Percentiles rank a stretch among this genome's conserved stretches.
Conservation (phyloP, 35 echinoderm and acorn worm genomes). For the Eucidaris tribuloides region DNA sequence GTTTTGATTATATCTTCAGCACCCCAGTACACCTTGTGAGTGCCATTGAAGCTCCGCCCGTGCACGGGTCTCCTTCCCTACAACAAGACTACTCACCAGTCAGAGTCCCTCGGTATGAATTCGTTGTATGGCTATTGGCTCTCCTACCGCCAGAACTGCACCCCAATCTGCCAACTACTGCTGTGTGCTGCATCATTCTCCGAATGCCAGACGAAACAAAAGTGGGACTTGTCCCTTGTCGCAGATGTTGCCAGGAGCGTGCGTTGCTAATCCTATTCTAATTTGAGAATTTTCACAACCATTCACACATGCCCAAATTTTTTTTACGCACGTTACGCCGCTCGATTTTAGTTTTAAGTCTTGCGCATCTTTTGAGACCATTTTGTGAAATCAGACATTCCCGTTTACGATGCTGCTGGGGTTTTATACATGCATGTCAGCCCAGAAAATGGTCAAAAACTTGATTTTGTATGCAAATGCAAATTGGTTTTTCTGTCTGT, state of each 20-base stretch:
- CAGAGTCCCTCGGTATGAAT: neutral
- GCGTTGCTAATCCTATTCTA: too few species aligned
- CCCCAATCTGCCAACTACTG: neutral
- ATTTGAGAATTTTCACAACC: too few species aligned
- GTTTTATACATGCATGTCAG: too few species aligned
- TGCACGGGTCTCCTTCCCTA: constrained; percentile 11
- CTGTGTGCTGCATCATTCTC: neutral
- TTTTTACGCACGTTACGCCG: too few species aligned
- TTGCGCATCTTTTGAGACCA: too few species aligned
- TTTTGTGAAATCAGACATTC: too few species aligned
- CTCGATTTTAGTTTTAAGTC: too few species aligned
- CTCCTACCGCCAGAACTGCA: neutral
- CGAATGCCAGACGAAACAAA: neutral
- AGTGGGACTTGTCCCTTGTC: neutral
- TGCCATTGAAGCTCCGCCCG: neutral
- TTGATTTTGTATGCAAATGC: too few species aligned
- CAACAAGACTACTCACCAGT: neutral
- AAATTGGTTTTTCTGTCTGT: too few species aligned
- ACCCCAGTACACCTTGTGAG: neutral
- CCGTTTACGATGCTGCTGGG: too few species aligned
- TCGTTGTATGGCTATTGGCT: neutral
- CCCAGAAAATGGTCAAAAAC: too few species aligned
- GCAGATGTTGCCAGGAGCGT: neutral
- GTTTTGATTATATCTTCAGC: neutral
- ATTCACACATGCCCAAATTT: too few species aligned